Evolutionary conservation across 1,140 invertebrate species (phyloP), one percentile per base, ranked within the genome.

Genomic region (Phymorhynchus buccinoides): DNA sequence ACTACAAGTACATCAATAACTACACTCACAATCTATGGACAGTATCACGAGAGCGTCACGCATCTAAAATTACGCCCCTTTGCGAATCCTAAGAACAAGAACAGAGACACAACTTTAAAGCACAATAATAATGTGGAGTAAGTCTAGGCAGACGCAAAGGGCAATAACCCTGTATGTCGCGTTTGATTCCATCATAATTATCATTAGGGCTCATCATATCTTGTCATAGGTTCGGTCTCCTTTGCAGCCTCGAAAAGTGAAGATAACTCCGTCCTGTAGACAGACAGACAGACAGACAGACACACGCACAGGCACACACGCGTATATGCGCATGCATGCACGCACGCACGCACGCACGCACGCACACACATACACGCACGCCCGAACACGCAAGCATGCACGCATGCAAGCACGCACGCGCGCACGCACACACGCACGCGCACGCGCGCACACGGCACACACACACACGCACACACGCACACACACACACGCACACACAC

Each of bases 331-430:
- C 71, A 35, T 35, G 6, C 30, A 22, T 30, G 7, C 71, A 32
- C 71, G 3, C 30, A 32, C 71, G 7, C 37, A 37, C 18, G 39
- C 32, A 75, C 71, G 14, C 32, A 39, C 12, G 39, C 71, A 75
- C 39, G 39, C 30, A 75, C 32, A 39, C 32, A 75, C 71, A 75
- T 9, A 41, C 71, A 75, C 71, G 27, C 71, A 75, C 30, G 27
- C 71, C 35, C 71, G 27, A n/a, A n/a, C 71, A 75, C 71, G 27
- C 71, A 75, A 30, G 27, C 71, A 75, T 35, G 27, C 71, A 75
- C 71, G 27, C 71, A 75, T 35, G 27, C 71, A 75, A 0, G 27
- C 71, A 75, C 71, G 27, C 71, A 75, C 71, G 27, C 71, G 39
- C 71, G 27, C 71, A 75, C 71, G 27, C 71, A 75, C 71, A 41